Evolutionary conservation across 2,888 invertebrate species (phyloP), one percentile per base, ranked within the genome.

Genomic region (Lottia scabra): DNA sequence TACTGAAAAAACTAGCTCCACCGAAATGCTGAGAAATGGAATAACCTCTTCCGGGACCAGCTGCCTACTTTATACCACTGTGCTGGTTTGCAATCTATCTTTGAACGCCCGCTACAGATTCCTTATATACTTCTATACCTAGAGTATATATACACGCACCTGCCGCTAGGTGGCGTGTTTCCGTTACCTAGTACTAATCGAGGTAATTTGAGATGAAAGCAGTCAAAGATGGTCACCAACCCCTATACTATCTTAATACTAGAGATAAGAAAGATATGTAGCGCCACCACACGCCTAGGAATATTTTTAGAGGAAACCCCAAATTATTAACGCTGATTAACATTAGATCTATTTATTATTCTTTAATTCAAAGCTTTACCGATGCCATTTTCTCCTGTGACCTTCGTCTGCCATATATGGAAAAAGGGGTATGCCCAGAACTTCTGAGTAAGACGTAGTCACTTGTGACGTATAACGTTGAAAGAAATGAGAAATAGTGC

Each of bases 41-140:
- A 23, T 23, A 56, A 56, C 56, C 56, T 56, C 56, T 19, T 56
- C 23, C 56, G 19, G 56, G 56, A 56, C 56, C 56, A 56, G 56
- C 56, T 23, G 56, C 56, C 13, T 56, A 23, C 19, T 23, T 12
- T 12, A 56, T 56, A 56, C 56, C 56, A 56, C 56, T 19, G 23
- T 23, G 56, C 56, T 56, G 70, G 75, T 78, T 38, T 78, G 81
- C 82, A 80, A 79, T 82, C 80, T 79, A 78, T 38, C 77, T 80
- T 77, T 75, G 79, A 79, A 80, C 79, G 80, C 81, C 81, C 81
- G 81, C 81, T 78, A 78, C 72, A 76, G 79, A 80, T 83, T 80
- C 81, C 82, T 84, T 85, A 86, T 84, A 85, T 85, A 85, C 84
- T 80, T 79, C 67, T 67, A 62, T 62, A 63, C 48, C 69, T 69